Base-by-base conservation (phyloP, 2,888 invertebrate genomes). In the Drosophila prostipennis region DNA sequence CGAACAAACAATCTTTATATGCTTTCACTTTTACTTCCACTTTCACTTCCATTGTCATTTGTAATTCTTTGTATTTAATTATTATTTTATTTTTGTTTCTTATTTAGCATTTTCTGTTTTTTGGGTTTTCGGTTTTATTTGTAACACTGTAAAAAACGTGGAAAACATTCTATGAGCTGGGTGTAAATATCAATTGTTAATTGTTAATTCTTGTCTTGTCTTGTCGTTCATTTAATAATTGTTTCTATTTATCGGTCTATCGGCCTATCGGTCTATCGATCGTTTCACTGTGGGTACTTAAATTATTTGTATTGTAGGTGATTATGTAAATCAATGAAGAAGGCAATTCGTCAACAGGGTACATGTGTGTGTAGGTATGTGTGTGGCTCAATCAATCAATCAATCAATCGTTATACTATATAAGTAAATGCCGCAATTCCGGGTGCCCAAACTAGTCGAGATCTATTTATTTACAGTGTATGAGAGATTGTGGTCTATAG, bases 261-360 rank as follows among this genome's bases (percentile, higher is more conserved):
- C 51, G 36, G 75, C 19, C 19, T 68, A 77, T 56, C 65, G 63
- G 76, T 59, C 73, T 60, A 74, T 55, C 52, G 37, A 52, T 52
- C 57, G 54, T 58, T 80, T 51, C 53, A 52, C 72, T 53, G 49
- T 46, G 46, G 63, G 75, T 77, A 67, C 78, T 88, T 83, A 83
- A 76, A 78, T 60, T 81, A 87, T 86, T 87, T 87, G 80, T 84
- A 82, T 89, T 80, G 75, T 82, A 78, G 78, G 76, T 81, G 78
- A 81, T 89, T 75, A 89, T 79, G 77, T 71, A 77, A 67, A 79
- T 76, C 70, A 67, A 72, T 74, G 76, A 89, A 81, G 74, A 89
- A 89, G 90, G 90, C 90, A 87, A 74, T 76, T 86, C 82, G 77
- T 86, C 78, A 87, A 89, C 89, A 89, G 89, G 89, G 89, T 90